phyloP scores from a whole-genome alignment of 2,113 vertebrate genomes.

The Aphyosemion australe region DNA sequence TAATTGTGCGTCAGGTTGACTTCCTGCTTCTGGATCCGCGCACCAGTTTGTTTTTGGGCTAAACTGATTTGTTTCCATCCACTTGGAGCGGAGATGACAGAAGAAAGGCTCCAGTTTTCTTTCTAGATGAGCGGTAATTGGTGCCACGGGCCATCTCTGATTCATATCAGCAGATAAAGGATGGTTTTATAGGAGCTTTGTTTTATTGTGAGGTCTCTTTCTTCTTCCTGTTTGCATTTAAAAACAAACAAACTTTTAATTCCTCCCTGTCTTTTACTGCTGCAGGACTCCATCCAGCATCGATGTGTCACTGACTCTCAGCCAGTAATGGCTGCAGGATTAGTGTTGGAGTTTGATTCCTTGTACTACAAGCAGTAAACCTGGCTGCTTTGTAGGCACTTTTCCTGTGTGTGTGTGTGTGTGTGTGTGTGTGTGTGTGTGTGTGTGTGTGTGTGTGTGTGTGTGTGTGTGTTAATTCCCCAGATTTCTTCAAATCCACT shows the following conservation, averaged over 20 bases:
- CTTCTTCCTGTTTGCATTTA: background rate
- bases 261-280: background rate
- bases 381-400: background rate
- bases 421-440: too few relatives aligned
- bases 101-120: too few relatives aligned
- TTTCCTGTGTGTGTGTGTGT: background rate
- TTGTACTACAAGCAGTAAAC: constrained; percentile 16
- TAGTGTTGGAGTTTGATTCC: constrained; percentile 17
- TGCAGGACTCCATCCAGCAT: constrained; percentile 32
- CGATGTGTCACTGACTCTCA: constrained; percentile 24
- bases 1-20: background rate
- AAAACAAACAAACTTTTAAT: constrained; percentile 2
- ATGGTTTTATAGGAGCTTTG: background rate
- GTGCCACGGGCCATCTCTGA: constrained; percentile 11
- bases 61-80: background rate
- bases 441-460: too few relatives aligned
- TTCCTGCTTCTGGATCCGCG: background rate
- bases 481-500: too few relatives aligned
- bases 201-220: background rate
- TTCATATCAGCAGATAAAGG: background rate
- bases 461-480: too few relatives aligned
- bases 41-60: too few relatives aligned
- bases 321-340: constrained; percentile 38
- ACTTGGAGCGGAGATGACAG: background rate
- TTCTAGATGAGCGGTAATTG: background rate